phyloP scores from a whole-genome alignment of 2,113 vertebrate genomes.

The Cardinalis cardinalis region DNA sequence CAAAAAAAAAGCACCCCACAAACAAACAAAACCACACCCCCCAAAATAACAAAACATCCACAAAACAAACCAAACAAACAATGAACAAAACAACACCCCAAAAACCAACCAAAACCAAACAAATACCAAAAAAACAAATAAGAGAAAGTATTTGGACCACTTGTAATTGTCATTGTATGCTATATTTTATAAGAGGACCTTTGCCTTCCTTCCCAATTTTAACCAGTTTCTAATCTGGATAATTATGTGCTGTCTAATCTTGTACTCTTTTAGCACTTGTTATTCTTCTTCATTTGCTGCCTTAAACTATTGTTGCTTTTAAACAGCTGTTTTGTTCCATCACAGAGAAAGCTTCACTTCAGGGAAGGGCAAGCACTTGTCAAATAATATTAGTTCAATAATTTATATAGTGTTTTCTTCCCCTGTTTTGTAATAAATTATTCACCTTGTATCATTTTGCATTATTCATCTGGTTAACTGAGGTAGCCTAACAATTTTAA shows the following conservation, averaged over 20 bases:
- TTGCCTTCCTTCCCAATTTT: not conserved
- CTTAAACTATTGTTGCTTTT: slow-evolving; percentile 53
- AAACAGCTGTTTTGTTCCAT: slow-evolving; percentile 53
- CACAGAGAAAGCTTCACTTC: slow-evolving; percentile 43
- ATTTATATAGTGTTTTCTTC: slow-evolving; percentile 15
- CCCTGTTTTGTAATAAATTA: slow-evolving; percentile 59
- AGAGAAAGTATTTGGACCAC: not conserved
- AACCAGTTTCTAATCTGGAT: slow-evolving; percentile 31
- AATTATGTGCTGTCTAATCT: slow-evolving; percentile 37
- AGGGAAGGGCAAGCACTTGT: slow-evolving; percentile 56
- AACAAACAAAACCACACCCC: not conserved
- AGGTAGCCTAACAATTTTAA: slow-evolving; percentile 29
- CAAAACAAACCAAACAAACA: not conserved
- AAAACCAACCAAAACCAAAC: not conserved
- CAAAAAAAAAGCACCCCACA: no score
- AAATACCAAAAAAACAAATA: no score
- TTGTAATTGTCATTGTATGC: not conserved
- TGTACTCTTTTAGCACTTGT: slow-evolving; percentile 3
- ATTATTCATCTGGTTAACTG: slow-evolving; percentile 58
- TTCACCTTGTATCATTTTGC: slow-evolving; percentile 48
- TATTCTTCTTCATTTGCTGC: slow-evolving; percentile 55
- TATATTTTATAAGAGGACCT: not conserved
- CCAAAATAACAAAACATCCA: not conserved
- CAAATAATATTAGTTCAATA: slow-evolving; percentile 65
- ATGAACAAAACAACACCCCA: not conserved